A percentile compares a stretch with the other conserved stretches of the same genome.
Conservation (phyloP, 2,113 vertebrate species). For the Channa maculata region DNA sequence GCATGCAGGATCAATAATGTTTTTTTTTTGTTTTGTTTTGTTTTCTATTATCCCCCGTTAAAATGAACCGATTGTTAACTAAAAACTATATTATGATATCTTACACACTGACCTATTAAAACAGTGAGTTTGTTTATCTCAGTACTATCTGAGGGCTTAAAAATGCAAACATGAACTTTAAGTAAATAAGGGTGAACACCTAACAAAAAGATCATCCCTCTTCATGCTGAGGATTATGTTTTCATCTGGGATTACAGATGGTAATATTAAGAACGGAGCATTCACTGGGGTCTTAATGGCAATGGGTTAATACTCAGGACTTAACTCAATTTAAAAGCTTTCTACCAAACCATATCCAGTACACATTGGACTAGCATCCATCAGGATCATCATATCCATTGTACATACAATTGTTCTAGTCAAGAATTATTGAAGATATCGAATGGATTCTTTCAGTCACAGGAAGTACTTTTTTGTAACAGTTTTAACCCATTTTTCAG, state of each 20-base stretch:
- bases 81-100: no score
- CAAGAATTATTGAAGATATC: background rate
- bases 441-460: background rate
- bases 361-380: conserved; percentile 31
- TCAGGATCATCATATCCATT: conserved; percentile 24
- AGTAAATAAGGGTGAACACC: conserved; percentile 36
- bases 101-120: no score
- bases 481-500: background rate
- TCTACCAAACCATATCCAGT: conserved; percentile 39
- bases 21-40: no score
- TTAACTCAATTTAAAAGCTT: conserved; percentile 79
- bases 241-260: conserved; percentile 80
- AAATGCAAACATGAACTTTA: conserved; percentile 40
- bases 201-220: conserved; percentile 71
- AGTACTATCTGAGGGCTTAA: background rate
- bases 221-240: conserved; percentile 79
- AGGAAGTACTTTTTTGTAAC: background rate
- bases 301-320: conserved; percentile 64
- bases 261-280: conserved; percentile 58
- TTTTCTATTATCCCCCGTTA: no score
- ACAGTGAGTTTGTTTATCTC: background rate
- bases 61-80: no score
- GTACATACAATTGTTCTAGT: background rate
- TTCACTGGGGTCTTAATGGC: conserved; percentile 63
- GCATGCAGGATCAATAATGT: no score